Base-by-base conservation (phyloP, 2,113 vertebrate genomes). In the Cavia aperea region DNA sequence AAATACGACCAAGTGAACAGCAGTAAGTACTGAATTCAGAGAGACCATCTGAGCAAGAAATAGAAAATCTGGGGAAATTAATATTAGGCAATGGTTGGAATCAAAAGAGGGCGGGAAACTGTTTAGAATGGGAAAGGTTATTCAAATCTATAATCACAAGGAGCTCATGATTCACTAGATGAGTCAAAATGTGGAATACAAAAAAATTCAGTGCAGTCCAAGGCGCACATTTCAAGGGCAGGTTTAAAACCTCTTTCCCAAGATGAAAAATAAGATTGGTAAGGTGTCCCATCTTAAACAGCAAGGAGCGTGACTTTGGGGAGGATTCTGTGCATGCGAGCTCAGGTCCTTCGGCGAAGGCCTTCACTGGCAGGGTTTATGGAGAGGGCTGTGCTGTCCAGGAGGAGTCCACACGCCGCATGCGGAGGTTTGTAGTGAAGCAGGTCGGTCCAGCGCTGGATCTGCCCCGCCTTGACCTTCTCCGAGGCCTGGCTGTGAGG, bases 321-420 rank as follows among this genome's bases (percentile, higher is more conserved):
- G 15, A 19, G 51, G 46, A 51, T 51, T 0, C 12, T 58, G 6
- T 33, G 1, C 46, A 18, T 58, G 19, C 23, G 8, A 18, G 70
- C 60, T 89, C 26, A 46, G 24, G 58, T 23, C 26, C 12, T 26
- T 9, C 31, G 21, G 18, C 2, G 26, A 58, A 36, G 10, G 18
- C 7, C 26, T 51, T 10, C 46, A 0, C 16, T 65, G 12, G 11
- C 23, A 81, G 16, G 29, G 36, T 12, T 62, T 43, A 4, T 49
- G 15, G 0, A 13, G 12, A 90, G 81, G 15, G 4, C 24, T 46
- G 16, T 4, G 2, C 15, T 60, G 4, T 26, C 58, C 58, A 49
- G 18, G 21, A 1, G 49, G 29, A 79, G 1, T 4, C 13, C 7
- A 6, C 16, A 2, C 13, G 39, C 3, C n/a, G 11, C 21, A 2